phyloP scores from a whole-genome alignment of 2,888 invertebrate species.

The Drosophila diplacantha region DNA sequence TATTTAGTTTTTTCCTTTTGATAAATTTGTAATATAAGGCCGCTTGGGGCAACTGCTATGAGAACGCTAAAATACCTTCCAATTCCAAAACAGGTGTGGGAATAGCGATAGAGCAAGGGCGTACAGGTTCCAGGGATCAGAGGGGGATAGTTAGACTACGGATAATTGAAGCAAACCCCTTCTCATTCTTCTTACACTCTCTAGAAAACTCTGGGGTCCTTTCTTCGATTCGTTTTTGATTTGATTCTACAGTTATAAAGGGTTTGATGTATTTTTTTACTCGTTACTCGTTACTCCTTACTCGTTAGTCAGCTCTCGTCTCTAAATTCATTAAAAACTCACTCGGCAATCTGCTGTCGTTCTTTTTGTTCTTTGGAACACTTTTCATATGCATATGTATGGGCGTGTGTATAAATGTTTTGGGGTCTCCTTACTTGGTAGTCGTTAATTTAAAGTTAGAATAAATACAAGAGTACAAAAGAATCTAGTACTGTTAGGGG shows the following conservation, averaged over 20 bases:
- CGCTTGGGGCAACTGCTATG: slow-evolving; percentile 65
- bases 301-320: slow-evolving; percentile 2
- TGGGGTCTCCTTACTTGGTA: slow-evolving; percentile 41
- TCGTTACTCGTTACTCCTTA: not conserved
- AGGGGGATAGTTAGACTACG: slow-evolving; percentile 26
- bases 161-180: slow-evolving; percentile 22
- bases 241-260: slow-evolving; percentile 1
- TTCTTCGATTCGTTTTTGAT: slow-evolving; percentile 3
- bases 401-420: slow-evolving; percentile 30
- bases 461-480: slow-evolving; percentile 25
- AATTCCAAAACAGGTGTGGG: slow-evolving; percentile 9
- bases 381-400: slow-evolving; percentile 42
- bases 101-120: not conserved
- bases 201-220: slow-evolving; percentile 20
- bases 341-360: slow-evolving; percentile 38
- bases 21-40: slow-evolving; percentile 48
- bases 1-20: slow-evolving; percentile 14
- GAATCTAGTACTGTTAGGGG: slow-evolving; percentile 15
- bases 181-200: slow-evolving; percentile 16
- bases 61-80: slow-evolving; percentile 43
- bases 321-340: slow-evolving; percentile 60
- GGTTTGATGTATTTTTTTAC: not conserved
- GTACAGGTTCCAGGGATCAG: not conserved
- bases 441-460: slow-evolving; percentile 35
- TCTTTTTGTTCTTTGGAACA: slow-evolving; percentile 17